These are phyloP conservation scores for Pachycephus smyrnensis DNA, from an alignment of 2,888 invertebrate species.

Conservation along the genomic window DNA sequence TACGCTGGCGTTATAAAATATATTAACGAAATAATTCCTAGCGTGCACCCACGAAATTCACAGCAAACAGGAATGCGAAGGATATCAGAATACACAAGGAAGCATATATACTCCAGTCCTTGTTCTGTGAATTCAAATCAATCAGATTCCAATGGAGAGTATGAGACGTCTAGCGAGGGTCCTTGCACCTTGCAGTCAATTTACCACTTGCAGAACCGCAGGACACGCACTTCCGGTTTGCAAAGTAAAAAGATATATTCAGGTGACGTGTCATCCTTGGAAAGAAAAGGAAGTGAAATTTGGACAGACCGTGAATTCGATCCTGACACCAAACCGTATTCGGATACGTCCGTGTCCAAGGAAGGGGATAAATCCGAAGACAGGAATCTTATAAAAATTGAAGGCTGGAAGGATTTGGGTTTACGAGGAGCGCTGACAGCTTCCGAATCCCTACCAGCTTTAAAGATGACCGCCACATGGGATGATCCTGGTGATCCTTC, in stretches of 20 bases:
- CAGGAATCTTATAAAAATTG: conserved; percentile 2
- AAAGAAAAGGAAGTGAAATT: not conserved
- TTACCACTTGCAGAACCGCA: not conserved
- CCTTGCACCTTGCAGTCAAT: not conserved
- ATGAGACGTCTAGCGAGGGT: conserved; percentile 52
- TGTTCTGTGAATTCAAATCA: not conserved
- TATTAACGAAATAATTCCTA: not conserved
- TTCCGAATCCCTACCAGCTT: conserved; percentile 37
- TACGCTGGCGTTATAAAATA: not conserved
- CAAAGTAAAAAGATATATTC: not conserved
- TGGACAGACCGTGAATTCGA: not conserved
- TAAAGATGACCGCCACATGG: conserved; percentile 16
- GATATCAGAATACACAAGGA: conserved; percentile 21
- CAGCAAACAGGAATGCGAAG: not conserved
- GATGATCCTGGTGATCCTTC: not conserved
- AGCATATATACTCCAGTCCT: conserved; percentile 9
- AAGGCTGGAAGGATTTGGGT: conserved; percentile 3
- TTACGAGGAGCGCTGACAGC: conserved; percentile 12
- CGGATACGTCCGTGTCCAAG: not conserved
- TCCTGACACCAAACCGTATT: not conserved
- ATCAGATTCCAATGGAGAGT: conserved; percentile 19
- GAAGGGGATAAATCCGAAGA: not conserved
- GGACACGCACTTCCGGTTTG: not conserved
- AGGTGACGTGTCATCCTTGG: not conserved
- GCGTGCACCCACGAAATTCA: not conserved